phyloP scores from a whole-genome alignment of 2,888 invertebrate genomes.

The Drosophila austrosaltans region DNA sequence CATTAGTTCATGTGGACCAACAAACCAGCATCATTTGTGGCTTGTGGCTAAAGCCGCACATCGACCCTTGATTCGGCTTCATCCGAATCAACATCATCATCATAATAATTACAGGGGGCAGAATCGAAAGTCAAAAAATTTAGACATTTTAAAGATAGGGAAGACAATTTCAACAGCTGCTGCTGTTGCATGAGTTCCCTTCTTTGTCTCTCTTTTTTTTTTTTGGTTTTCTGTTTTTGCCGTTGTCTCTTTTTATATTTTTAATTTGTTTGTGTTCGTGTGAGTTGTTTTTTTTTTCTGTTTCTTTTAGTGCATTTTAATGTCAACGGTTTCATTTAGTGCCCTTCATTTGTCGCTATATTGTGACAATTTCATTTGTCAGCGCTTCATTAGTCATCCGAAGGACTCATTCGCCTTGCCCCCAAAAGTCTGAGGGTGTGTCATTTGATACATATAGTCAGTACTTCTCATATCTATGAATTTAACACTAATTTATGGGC shows the following conservation, averaged over 20 bases:
- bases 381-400: constrained; percentile 70
- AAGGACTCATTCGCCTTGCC: constrained; percentile 33
- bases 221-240: constrained; percentile 2
- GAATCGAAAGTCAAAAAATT: constrained; percentile 8
- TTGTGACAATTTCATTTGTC: constrained; percentile 77
- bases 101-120: constrained; percentile 7
- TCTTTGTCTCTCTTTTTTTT: background rate
- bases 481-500: constrained; percentile 43
- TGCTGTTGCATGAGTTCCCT: constrained; percentile 8
- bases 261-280: background rate
- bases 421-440: constrained; percentile 1
- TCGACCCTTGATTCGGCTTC: constrained; percentile 9
- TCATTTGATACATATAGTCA: constrained; percentile 29
- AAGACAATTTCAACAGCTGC: constrained; percentile 36
- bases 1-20: constrained; percentile 71
- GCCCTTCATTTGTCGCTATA: constrained; percentile 66
- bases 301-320: constrained; percentile 63
- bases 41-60: constrained; percentile 8
- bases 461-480: constrained; percentile 34
- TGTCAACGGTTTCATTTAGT: constrained; percentile 67
- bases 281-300: constrained; percentile 8
- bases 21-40: constrained; percentile 47
- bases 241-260: constrained; percentile 2
- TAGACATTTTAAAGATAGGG: constrained; percentile 6
- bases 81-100: constrained; percentile 2